Conservation (phyloP, 1,140 invertebrate genomes). For the Nylanderia fulva region DNA sequence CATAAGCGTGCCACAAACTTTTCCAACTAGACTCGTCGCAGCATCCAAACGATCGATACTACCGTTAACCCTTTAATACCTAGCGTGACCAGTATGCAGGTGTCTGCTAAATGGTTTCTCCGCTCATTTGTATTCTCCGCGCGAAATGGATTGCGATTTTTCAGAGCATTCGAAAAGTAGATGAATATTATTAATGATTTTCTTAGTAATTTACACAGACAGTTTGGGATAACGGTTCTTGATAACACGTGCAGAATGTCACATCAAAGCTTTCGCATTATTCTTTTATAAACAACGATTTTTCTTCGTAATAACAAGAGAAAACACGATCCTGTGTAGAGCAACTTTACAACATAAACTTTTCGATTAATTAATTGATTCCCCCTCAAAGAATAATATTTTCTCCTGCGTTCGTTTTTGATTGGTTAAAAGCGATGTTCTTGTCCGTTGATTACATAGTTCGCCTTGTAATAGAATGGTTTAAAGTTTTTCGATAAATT, state of each 20-base stretch:
- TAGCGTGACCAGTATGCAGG: slow-evolving; percentile 13
- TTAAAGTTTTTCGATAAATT: slow-evolving; percentile 59
- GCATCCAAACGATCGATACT: background rate
- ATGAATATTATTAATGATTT: slow-evolving; percentile 17
- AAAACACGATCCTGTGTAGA: background rate
- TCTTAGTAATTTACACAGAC: background rate
- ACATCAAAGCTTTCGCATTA: background rate
- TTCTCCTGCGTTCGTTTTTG: background rate
- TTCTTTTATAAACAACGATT: background rate
- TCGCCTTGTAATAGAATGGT: background rate
- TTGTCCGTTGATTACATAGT: background rate
- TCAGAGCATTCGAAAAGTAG: background rate
- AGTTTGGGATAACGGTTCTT: background rate
- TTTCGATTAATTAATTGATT: background rate
- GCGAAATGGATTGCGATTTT: background rate
- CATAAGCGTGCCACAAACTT: slow-evolving; percentile 24
- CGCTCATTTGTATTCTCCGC: slow-evolving; percentile 12
- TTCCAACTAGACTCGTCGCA: slow-evolving; percentile 29
- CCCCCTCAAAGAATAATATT: background rate
- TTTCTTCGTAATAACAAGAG: background rate
- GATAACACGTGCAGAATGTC: background rate
- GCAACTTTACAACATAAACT: background rate
- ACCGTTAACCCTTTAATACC: slow-evolving; percentile 47
- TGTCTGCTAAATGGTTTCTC: slow-evolving; percentile 18
- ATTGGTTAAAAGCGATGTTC: slow-evolving; percentile 11